These are phyloP conservation scores for Cerceris ruficornis DNA, from an alignment of 2,888 invertebrate genomes.

Conservation along the genomic window DNA sequence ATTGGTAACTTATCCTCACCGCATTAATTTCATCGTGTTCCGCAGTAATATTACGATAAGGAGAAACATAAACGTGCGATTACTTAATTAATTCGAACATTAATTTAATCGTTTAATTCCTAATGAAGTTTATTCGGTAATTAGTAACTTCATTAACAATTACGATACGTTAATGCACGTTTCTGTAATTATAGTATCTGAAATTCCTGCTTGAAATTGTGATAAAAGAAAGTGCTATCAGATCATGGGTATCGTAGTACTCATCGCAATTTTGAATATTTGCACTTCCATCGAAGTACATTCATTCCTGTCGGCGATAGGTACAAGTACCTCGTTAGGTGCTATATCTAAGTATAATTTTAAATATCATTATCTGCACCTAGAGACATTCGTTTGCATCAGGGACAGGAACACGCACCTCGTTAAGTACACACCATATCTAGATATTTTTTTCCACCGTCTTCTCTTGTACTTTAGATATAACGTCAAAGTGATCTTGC, in stretches of 20 bases:
- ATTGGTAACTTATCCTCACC: neutral
- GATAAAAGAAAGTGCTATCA: neutral
- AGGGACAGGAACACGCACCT: conserved; percentile 54
- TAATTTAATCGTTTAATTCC: too few species aligned
- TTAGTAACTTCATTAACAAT: too few species aligned
- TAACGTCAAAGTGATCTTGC: neutral
- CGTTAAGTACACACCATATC: conserved; percentile 45
- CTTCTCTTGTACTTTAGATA: neutral
- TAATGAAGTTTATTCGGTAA: too few species aligned
- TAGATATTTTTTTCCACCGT: neutral
- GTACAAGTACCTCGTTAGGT: conserved; percentile 52
- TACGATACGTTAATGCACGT: too few species aligned
- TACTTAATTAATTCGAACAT: too few species aligned
- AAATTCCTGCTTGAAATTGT: too few species aligned
- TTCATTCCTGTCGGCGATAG: conserved; percentile 34
- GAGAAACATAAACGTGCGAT: too few species aligned
- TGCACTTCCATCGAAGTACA: conserved; percentile 22
- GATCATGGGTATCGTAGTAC: neutral
- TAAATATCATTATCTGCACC: conserved; percentile 45
- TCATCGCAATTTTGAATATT: conserved; percentile 18
- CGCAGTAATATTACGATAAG: neutral
- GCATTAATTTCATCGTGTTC: neutral
- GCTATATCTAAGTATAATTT: conserved; percentile 50
- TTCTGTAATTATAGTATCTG: too few species aligned
- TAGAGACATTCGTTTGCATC: conserved; percentile 47